Percentiles rank a stretch among this genome's conserved stretches.
These are phyloP conservation scores for Tyria jacobaeae DNA, from an alignment of 2,888 invertebrate genomes.

Conservation along the genomic window DNA sequence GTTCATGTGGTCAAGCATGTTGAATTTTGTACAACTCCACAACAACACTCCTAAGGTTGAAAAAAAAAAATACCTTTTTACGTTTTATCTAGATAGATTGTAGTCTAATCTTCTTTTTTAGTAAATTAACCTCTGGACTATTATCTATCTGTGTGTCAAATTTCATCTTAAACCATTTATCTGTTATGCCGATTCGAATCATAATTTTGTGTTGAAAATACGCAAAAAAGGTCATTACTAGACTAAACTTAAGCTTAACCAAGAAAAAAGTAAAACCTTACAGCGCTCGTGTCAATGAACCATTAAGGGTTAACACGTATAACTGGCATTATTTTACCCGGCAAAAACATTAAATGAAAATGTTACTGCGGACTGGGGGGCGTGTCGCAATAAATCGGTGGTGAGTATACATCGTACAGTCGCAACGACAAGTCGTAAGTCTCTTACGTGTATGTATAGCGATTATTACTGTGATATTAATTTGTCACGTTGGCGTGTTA, in stretches of 20 bases:
- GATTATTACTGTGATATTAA: slow-evolving; percentile 41
- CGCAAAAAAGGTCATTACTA: slow-evolving; percentile 20
- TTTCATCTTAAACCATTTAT: no score
- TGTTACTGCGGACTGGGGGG: slow-evolving; percentile 64
- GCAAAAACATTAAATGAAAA: slow-evolving; percentile 76
- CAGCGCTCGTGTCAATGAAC: slow-evolving; percentile 67
- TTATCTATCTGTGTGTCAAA: no score
- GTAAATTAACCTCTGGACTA: no score
- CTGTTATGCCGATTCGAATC: no score
- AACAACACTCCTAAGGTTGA: no score
- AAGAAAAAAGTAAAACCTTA: slow-evolving; percentile 35
- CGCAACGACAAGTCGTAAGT: slow-evolving; percentile 44
- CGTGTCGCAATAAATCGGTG: slow-evolving; percentile 65
- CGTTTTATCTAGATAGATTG: no score
- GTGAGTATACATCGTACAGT: slow-evolving; percentile 44
- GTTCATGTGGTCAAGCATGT: no score
- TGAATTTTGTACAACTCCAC: no score
- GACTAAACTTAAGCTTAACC: slow-evolving; percentile 38
- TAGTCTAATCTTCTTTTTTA: no score
- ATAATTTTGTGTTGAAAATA: background rate
- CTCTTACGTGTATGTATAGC: slow-evolving; percentile 30
- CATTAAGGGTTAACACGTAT: slow-evolving; percentile 75
- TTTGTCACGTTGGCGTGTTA: slow-evolving; percentile 22
- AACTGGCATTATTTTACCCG: slow-evolving; percentile 68
- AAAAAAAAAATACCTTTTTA: no score